Evolutionary conservation across 1,140 invertebrate species (phyloP), one percentile per base, ranked within the genome.

Genomic region (Leptoteleia sp.): DNA sequence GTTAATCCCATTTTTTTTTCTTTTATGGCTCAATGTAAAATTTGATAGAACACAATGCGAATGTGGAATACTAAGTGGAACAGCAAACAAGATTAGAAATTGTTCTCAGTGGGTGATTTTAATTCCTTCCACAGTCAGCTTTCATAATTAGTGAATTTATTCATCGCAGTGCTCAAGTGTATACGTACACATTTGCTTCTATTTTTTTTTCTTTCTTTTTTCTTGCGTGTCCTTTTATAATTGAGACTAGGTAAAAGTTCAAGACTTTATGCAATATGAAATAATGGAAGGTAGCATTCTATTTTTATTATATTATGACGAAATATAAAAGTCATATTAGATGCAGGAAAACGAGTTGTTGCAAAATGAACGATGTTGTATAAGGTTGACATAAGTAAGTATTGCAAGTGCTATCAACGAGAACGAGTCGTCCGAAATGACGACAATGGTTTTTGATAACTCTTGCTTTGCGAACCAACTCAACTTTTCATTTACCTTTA

Each of bases 271-370:
- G 64, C 57, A 68, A 76, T 57, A 55, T 62, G 55, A 76, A 76
- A 76, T 62, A 68, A 68, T 62, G 47, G 62, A 45, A 68, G 38
- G 68, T 48, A 42, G 33, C 33, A 55, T 62, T 61, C 55, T 68
- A 68, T 76, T 68, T 76, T 76, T 76, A 68, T 68, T 75, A 67
- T 75, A 75, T 67, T 61, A 31, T 75, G 71, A 67, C 37, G 71
- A 67, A 75, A 73, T 71, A 64, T 67, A n/a, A 52, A 65, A 57
- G 61, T 59, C 52, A 61, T 61, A 67, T 75, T 59, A 67, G 61
- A 67, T 67, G 61, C 50, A 67, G 54, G 71, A 61, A 75, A 75
- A 75, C 52, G 45, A 75, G 71, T 65, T 25, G 29, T 59, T 75
- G 61, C 52, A 65, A 50, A 64, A 65, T 75, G 65, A 65, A 65